These are phyloP conservation scores for Myzus persicae DNA, from an alignment of 1,140 invertebrate species.

Conservation along the genomic window DNA sequence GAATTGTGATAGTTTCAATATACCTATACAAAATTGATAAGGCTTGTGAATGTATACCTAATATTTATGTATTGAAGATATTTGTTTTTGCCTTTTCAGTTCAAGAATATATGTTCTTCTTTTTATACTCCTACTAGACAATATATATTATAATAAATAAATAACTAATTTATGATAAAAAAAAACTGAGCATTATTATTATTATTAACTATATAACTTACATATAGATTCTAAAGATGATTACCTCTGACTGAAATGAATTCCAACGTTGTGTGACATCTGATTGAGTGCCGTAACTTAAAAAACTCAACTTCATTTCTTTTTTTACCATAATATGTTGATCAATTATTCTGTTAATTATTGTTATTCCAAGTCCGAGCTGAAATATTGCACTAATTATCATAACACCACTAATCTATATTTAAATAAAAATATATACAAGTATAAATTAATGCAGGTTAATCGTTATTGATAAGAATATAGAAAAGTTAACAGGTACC, in stretches of 20 bases:
- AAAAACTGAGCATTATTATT: background rate
- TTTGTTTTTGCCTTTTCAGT: slow-evolving; percentile 53
- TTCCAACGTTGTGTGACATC: slow-evolving; percentile 24
- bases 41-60: slow-evolving; percentile 55
- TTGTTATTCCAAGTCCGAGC: slow-evolving; percentile 32
- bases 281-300: background rate
- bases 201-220: slow-evolving; percentile 19
- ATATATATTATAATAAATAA: slow-evolving; percentile 50
- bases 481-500: background rate
- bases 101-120: slow-evolving; percentile 48
- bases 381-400: slow-evolving; percentile 36
- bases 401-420: slow-evolving; percentile 31
- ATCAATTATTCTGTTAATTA: background rate
- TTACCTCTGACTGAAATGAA: slow-evolving; percentile 48
- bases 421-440: background rate
- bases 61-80: slow-evolving; percentile 43
- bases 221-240: background rate
- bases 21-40: slow-evolving; percentile 47
- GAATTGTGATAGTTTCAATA: slow-evolving; percentile 56
- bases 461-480: background rate
- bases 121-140: slow-evolving; percentile 58
- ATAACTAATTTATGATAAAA: slow-evolving; percentile 53
- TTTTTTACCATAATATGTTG: slow-evolving; percentile 38
- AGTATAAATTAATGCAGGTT: background rate
- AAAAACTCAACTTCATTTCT: slow-evolving; percentile 49